A percentile compares a stretch with the other conserved stretches of the same genome.
Evolutionary conservation across 2,888 invertebrate species (phyloP).

Genomic region (Sturmia bella): DNA sequence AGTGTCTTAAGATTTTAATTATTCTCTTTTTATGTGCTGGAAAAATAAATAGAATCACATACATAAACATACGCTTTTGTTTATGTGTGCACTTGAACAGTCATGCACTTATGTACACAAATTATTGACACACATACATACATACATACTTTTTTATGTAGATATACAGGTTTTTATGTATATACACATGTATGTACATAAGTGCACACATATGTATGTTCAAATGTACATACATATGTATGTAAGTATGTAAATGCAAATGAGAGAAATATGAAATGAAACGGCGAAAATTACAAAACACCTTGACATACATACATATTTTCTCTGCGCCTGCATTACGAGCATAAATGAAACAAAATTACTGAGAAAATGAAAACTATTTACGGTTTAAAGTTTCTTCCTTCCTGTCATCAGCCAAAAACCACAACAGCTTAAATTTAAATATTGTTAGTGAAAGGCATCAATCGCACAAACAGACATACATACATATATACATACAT

Average conservation of each 20-base stretch:
- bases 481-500: neutral
- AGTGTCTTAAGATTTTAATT: constrained; percentile 70
- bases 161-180: neutral
- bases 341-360: constrained; percentile 5
- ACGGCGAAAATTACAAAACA: constrained; percentile 47
- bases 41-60: constrained; percentile 41
- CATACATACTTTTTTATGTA: constrained; percentile 1
- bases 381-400: constrained; percentile 2
- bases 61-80: neutral
- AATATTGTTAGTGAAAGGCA: neutral
- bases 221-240: neutral
- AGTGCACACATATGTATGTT: neutral
- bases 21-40: constrained; percentile 60
- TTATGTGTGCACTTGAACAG: neutral
- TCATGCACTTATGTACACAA: neutral
- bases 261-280: constrained; percentile 46
- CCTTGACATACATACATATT: constrained; percentile 64
- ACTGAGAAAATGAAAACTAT: neutral
- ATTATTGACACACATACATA: constrained; percentile 2
- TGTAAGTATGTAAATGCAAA: constrained; percentile 34
- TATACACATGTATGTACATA: neutral
- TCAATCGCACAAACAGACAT: constrained; percentile 36
- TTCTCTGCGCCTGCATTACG: neutral
- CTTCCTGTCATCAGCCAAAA: constrained; percentile 21
- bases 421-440: constrained; percentile 18